Conservation (phyloP, 2,113 vertebrate species). For the Malurus cyaneus region DNA sequence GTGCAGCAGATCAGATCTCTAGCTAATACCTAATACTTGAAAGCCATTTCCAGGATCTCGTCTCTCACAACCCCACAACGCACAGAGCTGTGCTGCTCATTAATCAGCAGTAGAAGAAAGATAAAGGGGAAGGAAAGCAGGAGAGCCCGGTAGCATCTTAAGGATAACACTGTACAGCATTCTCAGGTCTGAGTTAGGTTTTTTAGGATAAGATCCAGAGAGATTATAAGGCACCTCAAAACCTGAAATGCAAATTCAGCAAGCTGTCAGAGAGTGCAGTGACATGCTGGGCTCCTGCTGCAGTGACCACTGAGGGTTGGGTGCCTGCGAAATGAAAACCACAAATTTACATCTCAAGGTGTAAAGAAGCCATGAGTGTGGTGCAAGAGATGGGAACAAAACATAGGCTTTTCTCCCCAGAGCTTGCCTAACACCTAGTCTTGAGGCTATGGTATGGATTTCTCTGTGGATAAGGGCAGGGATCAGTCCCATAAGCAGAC, state of each 20-base stretch:
- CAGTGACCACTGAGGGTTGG: background rate
- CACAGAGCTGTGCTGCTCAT: background rate
- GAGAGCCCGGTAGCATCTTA: background rate
- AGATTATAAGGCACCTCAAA: slow-evolving; percentile 37
- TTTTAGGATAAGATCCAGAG: slow-evolving; percentile 42
- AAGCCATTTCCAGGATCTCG: background rate
- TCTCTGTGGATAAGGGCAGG: background rate
- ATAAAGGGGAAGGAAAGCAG: background rate
- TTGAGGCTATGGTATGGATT: background rate
- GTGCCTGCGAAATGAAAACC: background rate
- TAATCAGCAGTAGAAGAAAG: background rate
- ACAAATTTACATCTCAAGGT: background rate
- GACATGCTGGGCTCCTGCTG: background rate
- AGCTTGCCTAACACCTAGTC: background rate
- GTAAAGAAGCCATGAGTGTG: background rate
- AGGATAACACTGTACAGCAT: background rate
- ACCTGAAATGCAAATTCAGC: background rate
- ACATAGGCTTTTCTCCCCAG: background rate
- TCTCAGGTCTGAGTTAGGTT: slow-evolving; percentile 2
- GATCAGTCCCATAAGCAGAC: background rate
- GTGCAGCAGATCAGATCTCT: background rate
- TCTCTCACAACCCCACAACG: background rate
- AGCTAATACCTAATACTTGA: background rate
- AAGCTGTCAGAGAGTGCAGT: background rate
- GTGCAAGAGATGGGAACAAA: background rate